Conservation (phyloP, 2,888 invertebrate species). For the Ophonus ardosiacus region DNA sequence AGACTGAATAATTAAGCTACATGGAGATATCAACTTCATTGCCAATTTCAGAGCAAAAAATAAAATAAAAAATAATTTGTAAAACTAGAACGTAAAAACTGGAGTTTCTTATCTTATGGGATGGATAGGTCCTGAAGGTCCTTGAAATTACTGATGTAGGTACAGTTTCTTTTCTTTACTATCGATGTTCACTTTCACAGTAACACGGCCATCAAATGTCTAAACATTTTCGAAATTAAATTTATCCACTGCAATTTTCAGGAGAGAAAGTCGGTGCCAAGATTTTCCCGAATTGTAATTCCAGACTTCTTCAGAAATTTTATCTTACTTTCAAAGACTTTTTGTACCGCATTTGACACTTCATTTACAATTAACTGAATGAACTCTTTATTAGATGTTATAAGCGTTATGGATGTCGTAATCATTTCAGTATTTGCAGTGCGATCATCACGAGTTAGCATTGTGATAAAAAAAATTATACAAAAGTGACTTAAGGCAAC, state of each 20-base stretch:
- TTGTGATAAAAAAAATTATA: neutral
- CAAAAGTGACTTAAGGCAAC: too few species aligned
- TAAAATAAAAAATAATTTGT: neutral
- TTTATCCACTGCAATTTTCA: neutral
- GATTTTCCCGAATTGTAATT: neutral
- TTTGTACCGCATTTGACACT: neutral
- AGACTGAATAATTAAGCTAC: neutral
- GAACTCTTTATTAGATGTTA: neutral
- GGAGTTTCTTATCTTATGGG: neutral
- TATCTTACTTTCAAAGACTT: neutral
- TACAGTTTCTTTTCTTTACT: neutral
- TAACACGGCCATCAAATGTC: too few species aligned
- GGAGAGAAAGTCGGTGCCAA: neutral
- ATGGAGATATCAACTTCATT: neutral
- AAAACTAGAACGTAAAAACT: neutral
- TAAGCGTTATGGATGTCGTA: neutral
- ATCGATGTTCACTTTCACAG: too few species aligned
- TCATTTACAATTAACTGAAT: neutral
- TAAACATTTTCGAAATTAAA: neutral
- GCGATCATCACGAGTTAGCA: neutral
- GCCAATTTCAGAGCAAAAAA: neutral
- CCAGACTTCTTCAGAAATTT: neutral
- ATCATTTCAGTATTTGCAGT: too few species aligned
- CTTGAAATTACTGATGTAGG: neutral
- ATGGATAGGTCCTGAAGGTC: neutral